phyloP scores from a whole-genome alignment of 2,113 vertebrate genomes.

The Rhinolophus ferrumequinum region DNA sequence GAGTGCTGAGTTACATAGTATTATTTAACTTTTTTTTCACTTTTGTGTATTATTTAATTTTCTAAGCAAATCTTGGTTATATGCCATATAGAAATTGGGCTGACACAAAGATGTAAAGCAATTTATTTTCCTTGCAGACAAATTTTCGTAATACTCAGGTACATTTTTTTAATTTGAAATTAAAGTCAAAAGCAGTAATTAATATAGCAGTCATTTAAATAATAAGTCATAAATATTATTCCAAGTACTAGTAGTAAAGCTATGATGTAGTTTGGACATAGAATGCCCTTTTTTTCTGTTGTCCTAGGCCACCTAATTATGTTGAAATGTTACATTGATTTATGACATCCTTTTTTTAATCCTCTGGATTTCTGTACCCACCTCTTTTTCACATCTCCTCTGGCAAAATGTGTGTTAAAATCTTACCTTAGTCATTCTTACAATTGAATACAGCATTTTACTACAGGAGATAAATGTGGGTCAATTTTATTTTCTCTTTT shows the following conservation, averaged over 20 bases:
- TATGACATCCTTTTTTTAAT: neutral
- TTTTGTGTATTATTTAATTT: slow-evolving; percentile 18
- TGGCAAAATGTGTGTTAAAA: slow-evolving; percentile 26
- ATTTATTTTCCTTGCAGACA: slow-evolving; percentile 6
- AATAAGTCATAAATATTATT: neutral
- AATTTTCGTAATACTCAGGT: slow-evolving; percentile 16
- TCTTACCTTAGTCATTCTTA: neutral
- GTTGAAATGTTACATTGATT: slow-evolving; percentile 3
- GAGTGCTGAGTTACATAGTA: neutral
- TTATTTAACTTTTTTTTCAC: neutral
- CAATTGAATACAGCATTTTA: slow-evolving; percentile 1
- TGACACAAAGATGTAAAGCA: neutral
- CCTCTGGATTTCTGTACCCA: neutral
- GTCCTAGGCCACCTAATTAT: neutral
- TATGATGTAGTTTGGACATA: neutral
- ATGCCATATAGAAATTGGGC: neutral
- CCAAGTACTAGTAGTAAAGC: neutral
- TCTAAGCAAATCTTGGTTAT: slow-evolving; percentile 30
- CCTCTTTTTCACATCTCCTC: neutral
- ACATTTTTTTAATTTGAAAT: slow-evolving; percentile 24
- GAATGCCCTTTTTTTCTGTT: neutral
- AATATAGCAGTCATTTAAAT: neutral
- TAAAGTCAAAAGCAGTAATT: slow-evolving; percentile 31
- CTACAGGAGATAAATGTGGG: neutral
- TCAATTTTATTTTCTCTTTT: slow-evolving; percentile 61